phyloP scores from a whole-genome alignment of 2,888 invertebrate genomes.

The Anticlea derivata region DNA sequence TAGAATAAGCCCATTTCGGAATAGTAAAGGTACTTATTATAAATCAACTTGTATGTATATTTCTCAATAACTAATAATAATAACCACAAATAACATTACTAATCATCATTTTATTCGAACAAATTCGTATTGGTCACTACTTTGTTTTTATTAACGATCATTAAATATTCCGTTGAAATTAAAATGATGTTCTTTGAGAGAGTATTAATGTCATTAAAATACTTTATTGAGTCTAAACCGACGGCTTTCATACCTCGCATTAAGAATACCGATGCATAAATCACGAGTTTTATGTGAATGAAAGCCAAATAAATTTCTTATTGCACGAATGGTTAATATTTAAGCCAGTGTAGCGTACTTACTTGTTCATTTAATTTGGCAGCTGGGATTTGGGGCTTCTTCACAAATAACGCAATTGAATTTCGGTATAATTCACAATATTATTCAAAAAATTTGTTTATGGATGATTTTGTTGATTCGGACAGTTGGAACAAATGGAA shows the following conservation, averaged over 20 bases:
- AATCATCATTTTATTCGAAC: constrained; percentile 24
- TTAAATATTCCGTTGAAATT: constrained; percentile 53
- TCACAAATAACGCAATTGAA: too few relatives aligned
- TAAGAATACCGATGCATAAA: constrained; percentile 63
- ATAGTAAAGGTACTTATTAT: too few relatives aligned
- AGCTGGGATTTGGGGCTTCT: not conserved
- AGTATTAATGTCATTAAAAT: constrained; percentile 67
- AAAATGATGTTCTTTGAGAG: constrained; percentile 53
- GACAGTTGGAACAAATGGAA: too few relatives aligned
- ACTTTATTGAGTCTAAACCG: constrained; percentile 66
- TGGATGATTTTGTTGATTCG: too few relatives aligned
- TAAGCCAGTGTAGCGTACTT: constrained; percentile 39
- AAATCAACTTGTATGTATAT: too few relatives aligned
- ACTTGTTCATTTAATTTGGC: constrained; percentile 17
- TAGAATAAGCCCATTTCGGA: too few relatives aligned
- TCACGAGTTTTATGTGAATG: constrained; percentile 65
- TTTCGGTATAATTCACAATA: too few relatives aligned
- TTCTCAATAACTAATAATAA: too few relatives aligned
- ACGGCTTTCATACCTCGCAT: constrained; percentile 63
- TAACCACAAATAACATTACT: constrained; percentile 32
- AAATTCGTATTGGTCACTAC: constrained; percentile 36
- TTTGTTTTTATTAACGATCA: constrained; percentile 47
- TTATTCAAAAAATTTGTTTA: too few relatives aligned
- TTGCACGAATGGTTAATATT: constrained; percentile 32
- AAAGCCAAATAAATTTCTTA: constrained; percentile 66